Base-by-base conservation (phyloP, 2,888 invertebrate genomes). In the Spodoptera littoralis region DNA sequence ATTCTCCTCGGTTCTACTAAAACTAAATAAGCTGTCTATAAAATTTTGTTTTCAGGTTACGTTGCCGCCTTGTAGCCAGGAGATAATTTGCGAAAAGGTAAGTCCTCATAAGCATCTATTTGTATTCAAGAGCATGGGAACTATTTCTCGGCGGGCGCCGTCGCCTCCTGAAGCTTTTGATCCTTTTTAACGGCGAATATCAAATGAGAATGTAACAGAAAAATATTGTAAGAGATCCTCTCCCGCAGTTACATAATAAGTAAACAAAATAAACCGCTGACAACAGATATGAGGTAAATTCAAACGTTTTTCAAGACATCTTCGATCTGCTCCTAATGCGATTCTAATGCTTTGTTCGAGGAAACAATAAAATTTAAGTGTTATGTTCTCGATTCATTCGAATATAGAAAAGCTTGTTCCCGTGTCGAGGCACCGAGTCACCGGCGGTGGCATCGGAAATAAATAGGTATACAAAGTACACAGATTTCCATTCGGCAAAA, bases 51-150 rank as follows among this genome's bases (percentile, higher is more conserved):
- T 88, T 74, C 92, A 93, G 93, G 86, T 92, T 90, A 82, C 90
- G 87, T 88, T 87, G 86, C 90, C 84, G 88, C 87, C 87, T 88
- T 87, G 84, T 86, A 85, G 84, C 83, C 79, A 84, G 76, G 81
- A 88, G 88, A 92, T 92, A 89, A 93, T 92, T 92, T 92, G 92
- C 90, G 85, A 90, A 88, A 90, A 91, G 92, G 93, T 92, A 90
- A 91, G 88, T 86, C 77, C 83, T 84, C 75, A 73, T 89, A 89
- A 87, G 81, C 84, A 80, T 85, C 88, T 86, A 90, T 91, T 92
- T 90, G 87, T 91, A 92, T 91, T 91, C 91, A 90, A 83, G 84
- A 84, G 83, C 84, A 80, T 81, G 75, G 66, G 71, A 83, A 79
- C 77, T 77, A 76, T 77, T 76, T 59, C 67, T 68, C 66, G 60